phyloP scores from a whole-genome alignment of 2,797 vertebrate species.

The Chelon labrosus region DNA sequence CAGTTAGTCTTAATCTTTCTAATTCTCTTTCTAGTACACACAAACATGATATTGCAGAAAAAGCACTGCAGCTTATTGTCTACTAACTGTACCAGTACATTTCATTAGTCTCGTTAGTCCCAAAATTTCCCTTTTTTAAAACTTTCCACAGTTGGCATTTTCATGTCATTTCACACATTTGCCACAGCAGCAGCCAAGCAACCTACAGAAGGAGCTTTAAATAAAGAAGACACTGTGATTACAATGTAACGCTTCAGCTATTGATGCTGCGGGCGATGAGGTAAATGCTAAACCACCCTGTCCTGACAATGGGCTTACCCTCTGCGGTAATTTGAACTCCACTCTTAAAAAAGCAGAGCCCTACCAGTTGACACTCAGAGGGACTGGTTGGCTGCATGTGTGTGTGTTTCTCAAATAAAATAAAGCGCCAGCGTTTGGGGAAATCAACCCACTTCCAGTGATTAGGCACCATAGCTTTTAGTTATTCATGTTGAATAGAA shows the following conservation, averaged over 20 bases:
- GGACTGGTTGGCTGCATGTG: constrained; percentile 26
- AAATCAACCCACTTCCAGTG: constrained; percentile 71
- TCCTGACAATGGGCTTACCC: constrained; percentile 60
- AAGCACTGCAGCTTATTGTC: constrained; percentile 20
- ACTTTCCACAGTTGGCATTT: too few relatives aligned
- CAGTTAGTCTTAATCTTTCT: constrained; percentile 44
- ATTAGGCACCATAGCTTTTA: constrained; percentile 70
- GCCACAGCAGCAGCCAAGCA: constrained; percentile 28
- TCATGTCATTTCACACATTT: constrained; percentile 9
- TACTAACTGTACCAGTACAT: constrained; percentile 25
- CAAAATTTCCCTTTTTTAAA: too few relatives aligned
- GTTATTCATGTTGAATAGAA: constrained; percentile 61
- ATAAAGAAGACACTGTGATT: constrained; percentile 10
- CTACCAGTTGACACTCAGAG: constrained; percentile 40
- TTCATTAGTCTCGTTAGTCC: too few relatives aligned
- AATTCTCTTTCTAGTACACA: constrained; percentile 22
- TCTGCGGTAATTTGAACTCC: constrained; percentile 65
- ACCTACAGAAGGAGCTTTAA: constrained; percentile 19
- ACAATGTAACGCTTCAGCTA: constrained; percentile 24
- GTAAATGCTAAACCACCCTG: constrained; percentile 58
- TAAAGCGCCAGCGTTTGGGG: constrained; percentile 58
- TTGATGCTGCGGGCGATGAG: constrained; percentile 44
- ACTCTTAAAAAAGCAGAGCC: constrained; percentile 42
- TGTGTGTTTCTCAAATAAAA: constrained; percentile 53
- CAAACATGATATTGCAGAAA: constrained; percentile 23